Percentiles rank a stretch among this genome's conserved stretches.
Evolutionary conservation across 2,797 vertebrate species (phyloP).

Genomic region (Myripristis jacobus): DNA sequence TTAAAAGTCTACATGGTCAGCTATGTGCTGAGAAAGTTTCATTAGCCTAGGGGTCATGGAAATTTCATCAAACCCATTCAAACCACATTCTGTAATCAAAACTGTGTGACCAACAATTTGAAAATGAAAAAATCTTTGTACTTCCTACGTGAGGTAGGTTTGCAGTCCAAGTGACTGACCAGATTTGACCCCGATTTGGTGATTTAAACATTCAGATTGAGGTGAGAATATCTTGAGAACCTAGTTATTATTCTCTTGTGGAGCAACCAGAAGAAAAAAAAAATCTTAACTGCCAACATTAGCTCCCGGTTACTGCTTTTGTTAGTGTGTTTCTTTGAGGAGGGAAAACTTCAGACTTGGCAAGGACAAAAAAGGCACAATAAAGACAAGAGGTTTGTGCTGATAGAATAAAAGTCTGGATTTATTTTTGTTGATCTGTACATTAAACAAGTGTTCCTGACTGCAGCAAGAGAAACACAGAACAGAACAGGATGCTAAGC

Average conservation of each 20-base stretch:
- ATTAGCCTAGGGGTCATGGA: conserved; percentile 61
- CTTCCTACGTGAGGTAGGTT: conserved; percentile 33
- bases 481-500: conserved; percentile 82
- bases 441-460: conserved; percentile 89
- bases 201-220: conserved; percentile 54
- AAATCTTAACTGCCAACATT: conserved; percentile 5
- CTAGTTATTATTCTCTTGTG: conserved; percentile 13
- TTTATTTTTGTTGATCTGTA: conserved; percentile 88
- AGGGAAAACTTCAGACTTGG: background rate
- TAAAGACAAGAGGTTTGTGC: conserved; percentile 67
- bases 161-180: conserved; percentile 35
- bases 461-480: conserved; percentile 86
- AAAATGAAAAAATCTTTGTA: conserved; percentile 59
- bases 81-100: conserved; percentile 11
- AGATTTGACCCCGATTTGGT: conserved; percentile 57
- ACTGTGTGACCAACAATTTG: conserved; percentile 41
- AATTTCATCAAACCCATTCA: conserved; percentile 63
- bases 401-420: conserved; percentile 89
- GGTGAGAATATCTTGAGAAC: conserved; percentile 40
- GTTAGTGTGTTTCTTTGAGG: too few species aligned
- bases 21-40: conserved; percentile 49
- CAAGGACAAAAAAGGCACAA: conserved; percentile 35
- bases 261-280: conserved; percentile 5
- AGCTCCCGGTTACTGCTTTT: too few species aligned
- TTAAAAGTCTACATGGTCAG: conserved; percentile 54